Conservation (phyloP, 2,797 vertebrate genomes). For the Steatocranus sp. region DNA sequence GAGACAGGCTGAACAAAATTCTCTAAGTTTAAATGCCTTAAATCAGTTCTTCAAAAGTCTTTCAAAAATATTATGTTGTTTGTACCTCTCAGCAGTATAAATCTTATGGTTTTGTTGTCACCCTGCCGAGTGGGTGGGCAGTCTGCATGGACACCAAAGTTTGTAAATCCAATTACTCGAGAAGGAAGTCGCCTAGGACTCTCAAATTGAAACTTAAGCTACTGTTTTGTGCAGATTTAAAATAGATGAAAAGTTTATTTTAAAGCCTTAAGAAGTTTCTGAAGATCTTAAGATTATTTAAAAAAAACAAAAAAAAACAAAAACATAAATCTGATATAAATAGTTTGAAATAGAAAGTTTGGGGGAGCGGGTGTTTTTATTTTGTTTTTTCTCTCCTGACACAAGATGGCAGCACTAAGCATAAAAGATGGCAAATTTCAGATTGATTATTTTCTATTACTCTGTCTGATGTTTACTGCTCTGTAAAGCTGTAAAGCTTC, state of each 20-base stretch:
- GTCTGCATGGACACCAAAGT: rapidly evolving
- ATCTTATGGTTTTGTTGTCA: background rate
- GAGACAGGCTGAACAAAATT: background rate
- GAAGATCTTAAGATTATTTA: background rate
- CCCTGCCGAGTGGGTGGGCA: rapidly evolving
- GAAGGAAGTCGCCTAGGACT: background rate
- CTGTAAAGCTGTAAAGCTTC: background rate
- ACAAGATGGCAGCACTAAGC: constrained; percentile 10
- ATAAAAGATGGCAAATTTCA: background rate
- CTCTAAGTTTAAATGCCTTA: background rate
- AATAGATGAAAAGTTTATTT: background rate
- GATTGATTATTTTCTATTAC: background rate
- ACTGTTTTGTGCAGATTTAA: background rate
- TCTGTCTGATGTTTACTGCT: background rate
- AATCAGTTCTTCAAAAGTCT: background rate
- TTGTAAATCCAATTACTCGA: background rate
- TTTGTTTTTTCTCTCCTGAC: background rate
- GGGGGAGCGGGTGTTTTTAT: background rate
- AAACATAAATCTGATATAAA: background rate
- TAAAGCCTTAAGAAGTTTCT: background rate
- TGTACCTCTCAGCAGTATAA: background rate
- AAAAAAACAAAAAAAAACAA: background rate
- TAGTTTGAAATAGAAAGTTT: background rate
- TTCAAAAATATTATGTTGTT: background rate
- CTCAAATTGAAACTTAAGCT: background rate